Base-by-base conservation (phyloP, 2,113 vertebrate species). In the Polypterus bichir region DNA sequence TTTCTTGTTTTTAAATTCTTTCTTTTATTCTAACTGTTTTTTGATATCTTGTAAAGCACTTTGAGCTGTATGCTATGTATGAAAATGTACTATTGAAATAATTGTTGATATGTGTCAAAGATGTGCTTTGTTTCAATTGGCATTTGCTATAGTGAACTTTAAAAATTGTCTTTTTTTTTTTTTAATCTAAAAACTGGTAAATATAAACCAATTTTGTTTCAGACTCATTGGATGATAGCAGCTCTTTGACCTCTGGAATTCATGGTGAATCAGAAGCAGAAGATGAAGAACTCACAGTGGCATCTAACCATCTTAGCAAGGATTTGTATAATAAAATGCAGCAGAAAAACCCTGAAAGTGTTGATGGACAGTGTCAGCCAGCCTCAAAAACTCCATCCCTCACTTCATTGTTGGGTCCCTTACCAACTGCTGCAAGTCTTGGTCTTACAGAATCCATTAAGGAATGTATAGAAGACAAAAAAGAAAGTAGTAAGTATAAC, bases 401-500 rank as follows among this genome's bases (percentile, higher is more conserved):
- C 71, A 88, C 82, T 49, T 87, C 86, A 67, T 81, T 98, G 68
- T 83, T 98, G 0, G 96, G 94, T 0, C 83, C 86, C 0, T 83
- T 97, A 66, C 91, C 92, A 49, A 91, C 96, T 0, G 89, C 92
- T 0, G 89, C 92, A 68, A 92, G 90, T 44, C 86, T 98, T 64
- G 91, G 93, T 59, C 90, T 97, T 62, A 74, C 82, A 0, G 88
- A 94, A 49, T 86, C 92, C 65, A 90, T 95, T 69, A 76, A 65
- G 48, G 78, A 80, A 68, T 91, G 86, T 63, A 80, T 88, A 47
- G 76, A 78, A 4, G 72, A 80, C 0, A 80, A 83, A 63, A 85
- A 83, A 67, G 90, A 90, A 54, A 77, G 81, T 55, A 85, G 93
- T 95, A 78, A 91, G 90, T 79, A 57, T 27, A 27, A 27, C 27